Evolutionary conservation across 2,888 invertebrate genomes (phyloP), one percentile per base, ranked within the genome.

Genomic region (Dermolepida albohirtum): DNA sequence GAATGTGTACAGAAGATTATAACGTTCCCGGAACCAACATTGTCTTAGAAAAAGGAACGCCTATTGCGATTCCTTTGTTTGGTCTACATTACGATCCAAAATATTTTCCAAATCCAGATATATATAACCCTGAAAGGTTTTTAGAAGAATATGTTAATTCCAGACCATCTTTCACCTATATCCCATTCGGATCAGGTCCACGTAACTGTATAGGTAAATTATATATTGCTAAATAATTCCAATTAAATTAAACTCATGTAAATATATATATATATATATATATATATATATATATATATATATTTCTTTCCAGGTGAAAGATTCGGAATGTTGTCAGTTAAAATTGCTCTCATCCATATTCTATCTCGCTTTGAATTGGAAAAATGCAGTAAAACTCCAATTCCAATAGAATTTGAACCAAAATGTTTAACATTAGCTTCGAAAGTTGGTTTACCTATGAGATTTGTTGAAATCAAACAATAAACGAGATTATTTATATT

Each of bases 51-150:
- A 79, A 81, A 68, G 84, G 83, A 5, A 78, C 76, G 5, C 71
- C 76, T 1, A 76, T 84, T 1, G 74, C 77, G n/a, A 78, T 85
- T 39, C 80, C 83, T 1, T 72, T 78, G 6, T 70, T 75, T 40
- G 79, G 77, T 0, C 49, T 84, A 11, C 84, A 84, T 55, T 76
- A 77, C 43, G 81, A 84, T 71, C 74, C 76, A 0, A 59, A 78
- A 39, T 79, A 79, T 73, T 84, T 77, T 69, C 79, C 81, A 0
- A 77, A 84, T 55, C 83, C 84, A 0, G 73, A 81, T n/a, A 75
- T 74, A 64, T 84, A 82, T 69, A 77, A 82, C 71, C 84, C 84
- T 0, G 81, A 83, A 64, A 71, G 83, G 50, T 83, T 83, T 74
- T 73, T 67, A 0, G 75, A 77, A 0, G 80, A 81, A 43, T 77